These are phyloP conservation scores for Plusia festucae DNA, from an alignment of 2,888 invertebrate genomes.

Conservation along the genomic window DNA sequence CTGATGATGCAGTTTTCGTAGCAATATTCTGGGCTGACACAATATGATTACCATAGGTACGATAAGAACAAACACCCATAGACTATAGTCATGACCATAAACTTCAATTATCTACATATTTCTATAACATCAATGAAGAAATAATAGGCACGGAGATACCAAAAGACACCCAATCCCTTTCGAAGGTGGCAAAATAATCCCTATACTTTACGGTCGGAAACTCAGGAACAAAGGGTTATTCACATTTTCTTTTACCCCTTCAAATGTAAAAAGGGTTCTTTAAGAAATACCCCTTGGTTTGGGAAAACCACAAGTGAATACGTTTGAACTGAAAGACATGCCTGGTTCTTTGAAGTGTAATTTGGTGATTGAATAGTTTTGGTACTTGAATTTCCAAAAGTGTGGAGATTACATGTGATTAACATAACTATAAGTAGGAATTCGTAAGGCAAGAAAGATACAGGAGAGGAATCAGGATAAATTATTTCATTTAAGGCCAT, in stretches of 20 bases:
- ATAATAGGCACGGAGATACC: slow-evolving; percentile 9
- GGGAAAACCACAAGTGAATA: slow-evolving; percentile 34
- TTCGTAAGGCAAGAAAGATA: too few relatives aligned
- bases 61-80: too few relatives aligned
- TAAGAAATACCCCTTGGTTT: slow-evolving; percentile 45
- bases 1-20: too few relatives aligned
- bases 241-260: slow-evolving; percentile 41
- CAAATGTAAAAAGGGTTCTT: slow-evolving; percentile 44
- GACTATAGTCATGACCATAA: too few relatives aligned
- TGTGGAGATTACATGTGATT: too few relatives aligned
- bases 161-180: slow-evolving; percentile 1
- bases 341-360: slow-evolving; percentile 33
- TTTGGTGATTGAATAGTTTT: slow-evolving; percentile 11
- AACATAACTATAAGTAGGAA: too few relatives aligned
- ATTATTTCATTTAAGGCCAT: too few relatives aligned
- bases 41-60: too few relatives aligned
- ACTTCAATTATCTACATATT: too few relatives aligned
- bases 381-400: neutral
- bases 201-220: slow-evolving; percentile 24
- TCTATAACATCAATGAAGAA: neutral
- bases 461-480: too few relatives aligned
- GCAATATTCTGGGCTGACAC: too few relatives aligned
- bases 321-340: slow-evolving; percentile 36
- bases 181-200: slow-evolving; percentile 19
- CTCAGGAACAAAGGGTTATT: slow-evolving; percentile 11